Conservation (phyloP, 2,797 vertebrate species). For the Artibeus jamaicensis region DNA sequence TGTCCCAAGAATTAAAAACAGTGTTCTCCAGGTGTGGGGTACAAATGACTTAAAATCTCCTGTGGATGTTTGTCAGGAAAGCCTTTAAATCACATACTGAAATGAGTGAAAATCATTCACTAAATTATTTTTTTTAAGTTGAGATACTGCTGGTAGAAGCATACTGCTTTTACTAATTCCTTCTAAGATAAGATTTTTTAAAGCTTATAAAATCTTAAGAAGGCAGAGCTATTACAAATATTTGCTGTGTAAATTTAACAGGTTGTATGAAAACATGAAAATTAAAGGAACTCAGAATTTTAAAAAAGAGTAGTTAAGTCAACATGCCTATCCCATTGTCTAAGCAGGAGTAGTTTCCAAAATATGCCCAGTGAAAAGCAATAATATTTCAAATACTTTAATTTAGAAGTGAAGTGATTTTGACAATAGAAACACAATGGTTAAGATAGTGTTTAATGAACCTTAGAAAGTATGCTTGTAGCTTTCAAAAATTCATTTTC, state of each 20-base stretch:
- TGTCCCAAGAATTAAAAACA: neutral
- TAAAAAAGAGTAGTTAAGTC: neutral
- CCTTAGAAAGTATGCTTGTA: slow-evolving; percentile 50
- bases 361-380: slow-evolving; percentile 23
- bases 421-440: slow-evolving; percentile 52
- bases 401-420: slow-evolving; percentile 64
- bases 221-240: neutral
- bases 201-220: slow-evolving; percentile 34
- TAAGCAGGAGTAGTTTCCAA: neutral
- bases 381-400: slow-evolving; percentile 53
- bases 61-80: neutral
- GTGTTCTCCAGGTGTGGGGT: neutral
- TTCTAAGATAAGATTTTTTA: neutral
- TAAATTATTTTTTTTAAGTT: neutral
- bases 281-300: neutral
- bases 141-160: neutral
- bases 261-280: slow-evolving; percentile 37
- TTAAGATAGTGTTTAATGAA: slow-evolving; percentile 66
- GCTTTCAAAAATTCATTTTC: slow-evolving; percentile 64
- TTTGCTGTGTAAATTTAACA: neutral
- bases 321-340: neutral
- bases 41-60: neutral
- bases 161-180: neutral
- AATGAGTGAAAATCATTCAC: neutral
- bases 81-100: neutral